Evolutionary conservation across 2,888 invertebrate species (phyloP).

Genomic region (Seira ritae): DNA sequence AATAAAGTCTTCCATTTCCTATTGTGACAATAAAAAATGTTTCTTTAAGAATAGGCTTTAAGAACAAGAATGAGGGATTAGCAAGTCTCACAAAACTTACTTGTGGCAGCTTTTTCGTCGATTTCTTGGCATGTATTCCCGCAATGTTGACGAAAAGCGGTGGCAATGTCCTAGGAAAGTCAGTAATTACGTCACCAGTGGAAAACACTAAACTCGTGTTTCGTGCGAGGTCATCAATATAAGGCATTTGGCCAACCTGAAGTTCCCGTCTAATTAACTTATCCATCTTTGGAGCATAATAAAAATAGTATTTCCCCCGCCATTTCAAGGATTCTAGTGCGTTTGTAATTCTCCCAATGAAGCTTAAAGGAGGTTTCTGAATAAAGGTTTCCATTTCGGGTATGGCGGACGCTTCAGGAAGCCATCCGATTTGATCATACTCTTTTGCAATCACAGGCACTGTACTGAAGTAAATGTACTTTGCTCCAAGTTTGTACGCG

Average conservation of each 20-base stretch:
- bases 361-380: conserved; percentile 21
- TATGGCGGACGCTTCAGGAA: conserved; percentile 54
- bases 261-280: neutral
- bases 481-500: conserved; percentile 42
- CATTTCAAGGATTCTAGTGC: conserved; percentile 12
- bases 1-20: conserved; percentile 37
- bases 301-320: conserved; percentile 15
- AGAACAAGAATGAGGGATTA: too few relatives aligned
- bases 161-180: conserved; percentile 14
- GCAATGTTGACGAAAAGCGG: conserved; percentile 29
- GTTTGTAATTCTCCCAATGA: conserved; percentile 29
- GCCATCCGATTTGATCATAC: conserved; percentile 39
- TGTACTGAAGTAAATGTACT: conserved; percentile 53
- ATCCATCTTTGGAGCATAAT: conserved; percentile 7
- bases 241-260: neutral
- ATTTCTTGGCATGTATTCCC: conserved; percentile 6
- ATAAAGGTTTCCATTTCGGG: conserved; percentile 45
- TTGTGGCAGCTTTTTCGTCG: too few relatives aligned
- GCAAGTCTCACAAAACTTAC: too few relatives aligned
- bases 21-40: neutral
- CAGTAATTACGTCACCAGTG: conserved; percentile 25
- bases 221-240: conserved; percentile 7
- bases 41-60: too few relatives aligned
- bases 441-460: conserved; percentile 32
- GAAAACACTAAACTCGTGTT: conserved; percentile 23